Conservation (phyloP, 2,113 vertebrate species). For the Tapirus terrestris region DNA sequence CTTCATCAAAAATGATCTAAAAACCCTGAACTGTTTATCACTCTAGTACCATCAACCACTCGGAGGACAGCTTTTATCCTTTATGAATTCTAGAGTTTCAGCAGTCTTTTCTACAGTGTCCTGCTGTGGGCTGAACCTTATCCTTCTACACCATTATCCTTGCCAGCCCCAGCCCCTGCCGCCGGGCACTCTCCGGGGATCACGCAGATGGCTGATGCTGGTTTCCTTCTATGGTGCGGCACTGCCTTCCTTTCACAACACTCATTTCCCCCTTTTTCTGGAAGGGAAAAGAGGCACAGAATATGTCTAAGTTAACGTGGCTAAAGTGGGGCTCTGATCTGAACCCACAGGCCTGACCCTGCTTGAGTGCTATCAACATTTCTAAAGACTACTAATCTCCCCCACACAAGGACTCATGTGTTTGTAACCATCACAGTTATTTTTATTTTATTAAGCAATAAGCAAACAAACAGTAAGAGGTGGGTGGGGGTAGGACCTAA, state of each 20-base stretch:
- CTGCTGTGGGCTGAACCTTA: rapidly evolving
- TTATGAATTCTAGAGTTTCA: too few species aligned
- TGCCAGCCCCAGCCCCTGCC: rapidly evolving
- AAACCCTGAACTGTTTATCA: too few species aligned
- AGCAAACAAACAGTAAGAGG: constrained; percentile 36
- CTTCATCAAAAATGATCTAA: background rate
- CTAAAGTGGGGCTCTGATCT: background rate
- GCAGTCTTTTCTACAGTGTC: background rate
- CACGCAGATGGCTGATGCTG: rapidly evolving
- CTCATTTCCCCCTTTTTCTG: background rate
- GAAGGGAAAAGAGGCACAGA: background rate
- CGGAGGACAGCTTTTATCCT: background rate
- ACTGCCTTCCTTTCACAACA: background rate
- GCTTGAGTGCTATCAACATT: too few species aligned
- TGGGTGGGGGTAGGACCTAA: background rate
- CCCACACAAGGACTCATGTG: background rate
- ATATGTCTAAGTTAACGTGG: background rate
- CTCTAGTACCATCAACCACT: rapidly evolving
- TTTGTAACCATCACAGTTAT: constrained; percentile 1
- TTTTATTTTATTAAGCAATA: constrained; percentile 61
- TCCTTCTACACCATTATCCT: background rate
- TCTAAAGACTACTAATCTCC: background rate
- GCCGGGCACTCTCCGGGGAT: background rate
- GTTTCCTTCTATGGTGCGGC: background rate
- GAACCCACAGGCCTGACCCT: background rate